Percentiles rank a stretch among this genome's conserved stretches.
phyloP scores from a whole-genome alignment of 2,888 invertebrate species.

The Chesias legatella region DNA sequence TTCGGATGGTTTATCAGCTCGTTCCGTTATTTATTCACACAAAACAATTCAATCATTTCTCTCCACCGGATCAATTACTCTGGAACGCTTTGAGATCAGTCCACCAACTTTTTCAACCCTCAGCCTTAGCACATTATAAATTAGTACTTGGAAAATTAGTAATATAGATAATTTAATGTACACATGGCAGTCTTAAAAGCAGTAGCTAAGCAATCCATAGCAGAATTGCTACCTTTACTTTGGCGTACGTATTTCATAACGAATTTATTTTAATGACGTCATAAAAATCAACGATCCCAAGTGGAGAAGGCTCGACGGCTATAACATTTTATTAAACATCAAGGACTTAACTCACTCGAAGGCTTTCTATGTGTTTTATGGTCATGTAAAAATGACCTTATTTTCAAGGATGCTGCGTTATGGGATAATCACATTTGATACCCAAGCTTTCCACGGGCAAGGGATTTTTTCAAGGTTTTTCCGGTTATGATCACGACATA shows the following conservation, averaged over 20 bases:
- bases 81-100: no score
- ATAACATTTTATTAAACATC: conserved; percentile 44
- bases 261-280: conserved; percentile 26
- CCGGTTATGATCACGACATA: no score
- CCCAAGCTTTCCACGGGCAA: no score
- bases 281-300: conserved; percentile 37
- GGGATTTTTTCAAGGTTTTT: no score
- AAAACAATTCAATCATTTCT: no score
- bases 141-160: no score
- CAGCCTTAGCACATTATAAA: no score
- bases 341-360: conserved; percentile 25
- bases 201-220: not conserved
- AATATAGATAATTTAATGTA: no score
- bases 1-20: no score
- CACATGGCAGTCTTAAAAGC: not conserved
- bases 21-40: no score
- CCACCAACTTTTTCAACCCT: no score
- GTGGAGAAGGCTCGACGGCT: conserved; percentile 24
- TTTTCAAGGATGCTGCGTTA: conserved; percentile 12
- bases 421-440: conserved; percentile 5
- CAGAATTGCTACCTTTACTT: not conserved
- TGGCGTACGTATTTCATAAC: conserved; percentile 16
- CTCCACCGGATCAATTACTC: no score
- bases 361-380: conserved; percentile 25
- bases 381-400: conserved; percentile 21